Evolutionary conservation across 1,140 invertebrate genomes (phyloP), one percentile per base, ranked within the genome.

Genomic region (Dinothrombium tinctorium): DNA sequence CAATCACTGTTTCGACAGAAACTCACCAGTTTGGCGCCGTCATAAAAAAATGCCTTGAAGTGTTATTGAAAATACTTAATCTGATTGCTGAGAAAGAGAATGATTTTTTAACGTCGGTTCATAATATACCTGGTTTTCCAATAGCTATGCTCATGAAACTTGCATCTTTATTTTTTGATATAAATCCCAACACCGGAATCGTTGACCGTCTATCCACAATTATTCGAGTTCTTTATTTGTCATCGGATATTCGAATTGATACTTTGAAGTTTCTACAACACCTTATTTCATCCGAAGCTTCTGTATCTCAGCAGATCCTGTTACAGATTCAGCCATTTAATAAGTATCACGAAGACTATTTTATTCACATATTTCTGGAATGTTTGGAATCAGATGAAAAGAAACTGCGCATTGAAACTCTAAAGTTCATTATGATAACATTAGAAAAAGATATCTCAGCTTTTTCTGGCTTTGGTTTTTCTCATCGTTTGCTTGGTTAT

Each of bases 401-500:
- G 14, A 57, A 9, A 50, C 23, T 48, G 54, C 3, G 55, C 45
- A 20, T 54, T 50, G 47, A 42, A 42, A 24, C 39, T 8, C 40
- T 48, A n/a, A 28, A 36, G 9, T 39, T 48, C 28, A 46, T 48
- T 14, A 24, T 28, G 3, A 42, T 26, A 7, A 46, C 25, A 33
- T 14, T 47, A 3, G 32, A 46, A 15, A 24, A 28, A 17, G 36
- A 26, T 26, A n/a, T n/a, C n/a, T n/a, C n/a, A n/a, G 7, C 8
- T 24, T 14, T 22, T n/a, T 35, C 20, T 14, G 9, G 22, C 1
- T 82, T 82, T 7, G 89, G 87, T 61, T 57, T 92, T 4, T 70
- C 78, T 4, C 81, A 86, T 55, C 83, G 76, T 55, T 60, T 94
- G n/a, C 62, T 89, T 0, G 84, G 83, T 2, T 86, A 86, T 57